A percentile compares a stretch with the other conserved stretches of the same genome.
Conservation (phyloP, 2,888 invertebrate species). For the Ochropleura plecta region DNA sequence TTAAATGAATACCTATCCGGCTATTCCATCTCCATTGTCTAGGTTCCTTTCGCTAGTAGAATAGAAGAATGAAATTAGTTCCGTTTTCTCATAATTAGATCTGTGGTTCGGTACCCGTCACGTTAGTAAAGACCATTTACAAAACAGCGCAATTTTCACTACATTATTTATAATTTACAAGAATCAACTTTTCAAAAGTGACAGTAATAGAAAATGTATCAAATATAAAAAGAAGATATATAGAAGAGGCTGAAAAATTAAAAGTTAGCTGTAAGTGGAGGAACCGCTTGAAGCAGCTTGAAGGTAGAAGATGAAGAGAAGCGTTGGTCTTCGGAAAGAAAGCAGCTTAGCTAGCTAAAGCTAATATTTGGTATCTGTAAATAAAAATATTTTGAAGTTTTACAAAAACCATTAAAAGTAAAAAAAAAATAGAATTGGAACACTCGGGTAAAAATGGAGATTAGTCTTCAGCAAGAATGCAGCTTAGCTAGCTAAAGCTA, state of each 20-base stretch:
- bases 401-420: not conserved
- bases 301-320: constrained; percentile 15
- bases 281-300: constrained; percentile 16
- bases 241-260: not conserved
- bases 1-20: no score
- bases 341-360: constrained; percentile 14
- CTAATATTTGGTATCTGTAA: constrained; percentile 46
- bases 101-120: no score
- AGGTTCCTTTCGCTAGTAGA: not conserved
- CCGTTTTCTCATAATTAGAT: not conserved
- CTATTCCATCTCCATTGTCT: not conserved
- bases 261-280: constrained; percentile 23
- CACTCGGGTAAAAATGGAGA: not conserved
- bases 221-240: not conserved
- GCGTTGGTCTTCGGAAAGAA: constrained; percentile 48
- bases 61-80: not conserved
- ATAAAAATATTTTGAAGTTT: constrained; percentile 8
- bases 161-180: not conserved
- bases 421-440: not conserved
- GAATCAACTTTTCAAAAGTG: not conserved
- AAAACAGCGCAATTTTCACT: not conserved
- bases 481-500: constrained; percentile 22
- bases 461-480: constrained; percentile 47
- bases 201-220: not conserved
- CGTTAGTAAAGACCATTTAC: not conserved